Base-by-base conservation (phyloP, 1,140 invertebrate species). In the Tachypleus tridentatus region DNA sequence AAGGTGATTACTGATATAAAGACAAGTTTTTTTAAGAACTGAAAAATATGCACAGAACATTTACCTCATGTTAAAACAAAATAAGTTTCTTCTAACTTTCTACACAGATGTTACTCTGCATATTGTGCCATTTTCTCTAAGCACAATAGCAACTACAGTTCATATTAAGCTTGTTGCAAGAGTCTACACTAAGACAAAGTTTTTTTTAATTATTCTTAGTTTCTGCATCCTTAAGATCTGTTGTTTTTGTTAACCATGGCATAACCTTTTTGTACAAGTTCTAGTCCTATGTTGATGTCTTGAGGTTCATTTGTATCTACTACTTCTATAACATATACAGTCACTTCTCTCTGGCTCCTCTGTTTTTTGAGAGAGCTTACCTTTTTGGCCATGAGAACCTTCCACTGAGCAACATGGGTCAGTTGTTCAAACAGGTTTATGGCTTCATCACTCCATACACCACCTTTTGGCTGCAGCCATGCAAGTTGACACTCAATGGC, bases 401-500 rank as follows among this genome's bases (percentile, higher is more conserved):
- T 83, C 86, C 85, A 87, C 66, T 83, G 79, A 0, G 81, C 84
- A 59, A 79, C 80, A 74, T 86, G 82, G 49, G 82, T 82, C 6
- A 89, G 77, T 64, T 87, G 82, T 70, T 86, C 84, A 75, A 91
- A 91, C 47, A 77, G 76, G 62, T 85, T 80, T n/a, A 82, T 81
- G 0, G 87, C 85, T 66, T 84, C 80, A 10, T 80, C 76, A 59
- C 80, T 79, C 88, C 88, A 90, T 7, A 68, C 71, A 0, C 61
- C 73, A 53, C 70, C 74, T 52, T 61, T 69, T 5, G 86, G 83
- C 74, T 82, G 80, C 3, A 90, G 81, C 64, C 84, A 83, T 3
- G 86, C 85, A 62, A 92, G 74, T 68, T 82, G 86, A 75, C 88
- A 91, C 73, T 91, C 87, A 72, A 91, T 84, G 0, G 89, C 89